Evolutionary conservation across 2,797 vertebrate species (phyloP), one percentile per base, ranked within the genome.

Genomic region (Chrosomus eos): DNA sequence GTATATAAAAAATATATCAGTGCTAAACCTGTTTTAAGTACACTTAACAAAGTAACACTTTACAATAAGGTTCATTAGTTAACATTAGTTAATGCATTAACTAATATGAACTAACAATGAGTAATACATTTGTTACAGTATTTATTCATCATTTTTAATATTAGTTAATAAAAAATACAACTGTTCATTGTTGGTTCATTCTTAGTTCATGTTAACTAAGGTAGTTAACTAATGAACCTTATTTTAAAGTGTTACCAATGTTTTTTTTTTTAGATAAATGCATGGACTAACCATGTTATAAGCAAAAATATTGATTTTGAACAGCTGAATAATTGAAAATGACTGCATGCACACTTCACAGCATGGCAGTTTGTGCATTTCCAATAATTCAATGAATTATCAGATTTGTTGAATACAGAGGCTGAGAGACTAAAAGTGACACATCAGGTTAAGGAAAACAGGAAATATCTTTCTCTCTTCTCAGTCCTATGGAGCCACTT

Each of bases 361-460:
- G 11, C 36, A 7, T 38, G 31, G 53, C 51, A 76, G 51, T 7
- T 23, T 3, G 3, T 74, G 10, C 19, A 74, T 80, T 26, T 60
- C 62, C n/a, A 26, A 45, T 62, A 62, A 78, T 45, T 62, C 16
- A 62, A 78, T 62, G 23, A 43, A 19, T 40, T 45, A 21, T 28
- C 18, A 28, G 11, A 55, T 14, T 36, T 53, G 28, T 45, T 62
- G 16, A 36, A 9, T 60, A 62, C 36, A 60, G 38, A n/a, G 80
- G 38, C 68, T 82, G 80, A 82, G 80, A 82, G 68, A 45, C 68
- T 73, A 55, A 58, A 23, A 58, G 51, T 58, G 26, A 82, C 68
- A 62, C 80, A 60, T 58, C 80, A 43, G 10, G 31, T 68, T 11
- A 60, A 40, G 21, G 31, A 53, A 51, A 36, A n/a, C 18, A 40